These are phyloP conservation scores for Trematocara nigrifrons DNA, from an alignment of 2,113 vertebrate species.

Conservation along the genomic window DNA sequence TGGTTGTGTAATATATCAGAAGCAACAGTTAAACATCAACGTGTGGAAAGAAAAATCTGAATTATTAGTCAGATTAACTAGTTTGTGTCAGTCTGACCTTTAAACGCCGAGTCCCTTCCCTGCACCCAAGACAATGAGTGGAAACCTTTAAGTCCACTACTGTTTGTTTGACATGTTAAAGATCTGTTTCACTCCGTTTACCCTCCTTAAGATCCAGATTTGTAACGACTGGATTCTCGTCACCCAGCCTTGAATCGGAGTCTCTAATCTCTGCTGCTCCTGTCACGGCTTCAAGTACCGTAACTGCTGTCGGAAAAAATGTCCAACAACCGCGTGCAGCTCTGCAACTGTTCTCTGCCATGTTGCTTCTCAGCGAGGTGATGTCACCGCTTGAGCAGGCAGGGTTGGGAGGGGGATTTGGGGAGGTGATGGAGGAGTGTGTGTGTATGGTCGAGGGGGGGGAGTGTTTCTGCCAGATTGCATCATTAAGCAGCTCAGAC, in stretches of 20 bases:
- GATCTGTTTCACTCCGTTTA: background rate
- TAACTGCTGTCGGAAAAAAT: constrained; percentile 7
- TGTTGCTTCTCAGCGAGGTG: constrained; percentile 40
- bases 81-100: rapidly evolving
- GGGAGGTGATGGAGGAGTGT: background rate
- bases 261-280: background rate
- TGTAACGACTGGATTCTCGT: background rate
- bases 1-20: background rate
- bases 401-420: background rate
- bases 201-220: background rate
- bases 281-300: background rate
- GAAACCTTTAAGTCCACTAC: background rate
- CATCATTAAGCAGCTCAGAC: constrained; percentile 55
- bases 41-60: background rate
- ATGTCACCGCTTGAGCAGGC: constrained; percentile 51
- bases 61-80: background rate
- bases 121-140: background rate
- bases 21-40: background rate
- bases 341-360: constrained; percentile 18
- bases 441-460: background rate
- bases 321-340: background rate
- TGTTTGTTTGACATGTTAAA: background rate
- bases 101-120: rapidly evolving
- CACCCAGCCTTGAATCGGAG: background rate
- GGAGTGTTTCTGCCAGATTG: constrained; percentile 40